Percentiles rank a stretch among this genome's conserved stretches.
These are phyloP conservation scores for Smithornis capensis DNA, from an alignment of 2,113 vertebrate genomes.

Conservation along the genomic window DNA sequence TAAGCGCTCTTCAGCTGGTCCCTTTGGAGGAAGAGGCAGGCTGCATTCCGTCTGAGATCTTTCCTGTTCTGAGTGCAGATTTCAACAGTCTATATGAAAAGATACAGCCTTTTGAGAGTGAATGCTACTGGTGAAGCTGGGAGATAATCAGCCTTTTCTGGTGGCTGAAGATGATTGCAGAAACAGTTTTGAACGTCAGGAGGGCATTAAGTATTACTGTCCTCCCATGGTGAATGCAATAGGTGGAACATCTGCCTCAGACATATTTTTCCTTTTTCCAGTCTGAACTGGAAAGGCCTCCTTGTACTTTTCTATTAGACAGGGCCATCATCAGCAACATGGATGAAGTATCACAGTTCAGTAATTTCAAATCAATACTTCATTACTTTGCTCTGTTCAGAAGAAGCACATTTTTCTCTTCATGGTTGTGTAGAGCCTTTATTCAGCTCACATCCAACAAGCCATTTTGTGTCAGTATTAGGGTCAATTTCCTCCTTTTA, in stretches of 20 bases:
- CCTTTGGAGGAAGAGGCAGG: neutral
- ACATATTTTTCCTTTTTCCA: constrained; percentile 5
- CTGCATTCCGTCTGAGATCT: neutral
- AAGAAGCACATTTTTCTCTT: neutral
- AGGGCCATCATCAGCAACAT: neutral
- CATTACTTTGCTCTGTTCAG: neutral
- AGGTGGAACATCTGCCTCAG: neutral
- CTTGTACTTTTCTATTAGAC: neutral
- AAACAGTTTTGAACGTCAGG: constrained; percentile 11
- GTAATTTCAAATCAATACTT: constrained; percentile 16
- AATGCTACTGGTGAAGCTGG: neutral
- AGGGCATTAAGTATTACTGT: neutral
- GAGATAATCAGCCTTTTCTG: constrained; percentile 19
- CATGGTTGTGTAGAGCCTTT: neutral
- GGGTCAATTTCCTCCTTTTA: neutral
- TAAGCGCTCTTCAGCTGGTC: neutral
- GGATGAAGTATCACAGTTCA: neutral
- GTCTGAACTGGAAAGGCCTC: neutral
- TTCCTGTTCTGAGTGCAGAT: neutral
- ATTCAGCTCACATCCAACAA: neutral
- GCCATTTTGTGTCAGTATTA: neutral
- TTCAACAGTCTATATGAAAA: neutral
- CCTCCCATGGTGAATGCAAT: neutral
- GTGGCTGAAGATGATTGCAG: neutral
- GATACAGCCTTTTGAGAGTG: neutral